Evolutionary conservation across 2,113 vertebrate species (phyloP).

Genomic region (Platysternon megacephalum): DNA sequence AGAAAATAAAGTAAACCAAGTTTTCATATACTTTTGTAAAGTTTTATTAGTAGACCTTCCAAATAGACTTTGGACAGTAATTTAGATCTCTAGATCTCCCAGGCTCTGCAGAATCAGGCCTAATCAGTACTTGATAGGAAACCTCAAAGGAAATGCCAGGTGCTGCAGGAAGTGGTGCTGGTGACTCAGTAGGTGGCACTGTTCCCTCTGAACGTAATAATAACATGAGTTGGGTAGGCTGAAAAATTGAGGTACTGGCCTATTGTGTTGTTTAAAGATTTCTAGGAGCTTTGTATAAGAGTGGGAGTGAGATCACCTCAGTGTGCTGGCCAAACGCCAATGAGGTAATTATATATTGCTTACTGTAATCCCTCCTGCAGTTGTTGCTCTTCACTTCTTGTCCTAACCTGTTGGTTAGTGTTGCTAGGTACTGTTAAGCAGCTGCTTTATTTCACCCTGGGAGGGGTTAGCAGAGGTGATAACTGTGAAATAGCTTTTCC

Average conservation of each 20-base stretch:
- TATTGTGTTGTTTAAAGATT: background rate
- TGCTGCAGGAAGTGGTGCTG: background rate
- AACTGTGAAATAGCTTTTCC: background rate
- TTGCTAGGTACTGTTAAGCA: slow-evolving; percentile 29
- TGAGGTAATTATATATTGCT: background rate
- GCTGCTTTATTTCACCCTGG: background rate
- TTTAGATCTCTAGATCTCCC: background rate
- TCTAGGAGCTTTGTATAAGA: background rate
- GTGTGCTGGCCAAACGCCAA: background rate
- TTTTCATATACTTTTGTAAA: background rate
- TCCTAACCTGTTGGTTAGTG: background rate
- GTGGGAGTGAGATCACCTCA: background rate
- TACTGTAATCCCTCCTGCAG: background rate
- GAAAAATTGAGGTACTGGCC: background rate
- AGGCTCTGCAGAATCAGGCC: background rate
- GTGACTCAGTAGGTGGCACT: background rate
- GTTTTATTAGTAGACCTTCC: background rate
- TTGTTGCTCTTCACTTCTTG: background rate
- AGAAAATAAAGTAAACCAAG: background rate
- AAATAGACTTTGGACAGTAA: background rate
- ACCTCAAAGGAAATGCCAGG: background rate
- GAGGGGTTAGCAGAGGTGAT: background rate
- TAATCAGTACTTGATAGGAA: background rate
- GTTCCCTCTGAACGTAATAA: background rate
- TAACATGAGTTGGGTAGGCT: background rate